phyloP scores from a whole-genome alignment of 2,888 invertebrate genomes.

The Xestia xanthographa region DNA sequence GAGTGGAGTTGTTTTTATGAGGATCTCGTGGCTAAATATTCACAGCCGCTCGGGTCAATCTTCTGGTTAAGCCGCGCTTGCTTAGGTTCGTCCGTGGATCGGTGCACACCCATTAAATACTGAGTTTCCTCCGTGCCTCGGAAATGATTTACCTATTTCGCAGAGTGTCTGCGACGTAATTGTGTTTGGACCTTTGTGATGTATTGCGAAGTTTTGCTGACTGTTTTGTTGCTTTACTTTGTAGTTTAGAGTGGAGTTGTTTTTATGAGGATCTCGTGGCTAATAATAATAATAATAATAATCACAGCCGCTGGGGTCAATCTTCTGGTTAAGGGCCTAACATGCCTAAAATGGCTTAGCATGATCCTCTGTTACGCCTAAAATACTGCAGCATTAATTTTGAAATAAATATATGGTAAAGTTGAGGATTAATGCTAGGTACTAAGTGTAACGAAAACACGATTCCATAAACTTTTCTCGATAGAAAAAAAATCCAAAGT shows the following conservation, averaged over 20 bases:
- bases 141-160: conserved; percentile 67
- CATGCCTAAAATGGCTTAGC: no score
- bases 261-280: neutral
- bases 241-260: conserved; percentile 21
- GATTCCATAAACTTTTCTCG: no score
- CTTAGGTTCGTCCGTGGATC: neutral
- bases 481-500: no score
- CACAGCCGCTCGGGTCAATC: neutral
- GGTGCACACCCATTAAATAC: neutral
- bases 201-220: conserved; percentile 46
- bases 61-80: neutral
- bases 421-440: no score
- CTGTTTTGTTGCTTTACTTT: conserved; percentile 48
- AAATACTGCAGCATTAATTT: no score
- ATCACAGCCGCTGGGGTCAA: neutral
- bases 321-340: neutral
- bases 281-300: no score
- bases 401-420: no score
- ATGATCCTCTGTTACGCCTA: no score
- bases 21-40: neutral
- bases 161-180: conserved; percentile 58
- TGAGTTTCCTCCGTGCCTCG: neutral
- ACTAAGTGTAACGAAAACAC: no score
- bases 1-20: conserved; percentile 15
- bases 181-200: conserved; percentile 61